Evolutionary conservation across 2,888 invertebrate genomes (phyloP), one percentile per base, ranked within the genome.

Genomic region (Andrena flavipes): DNA sequence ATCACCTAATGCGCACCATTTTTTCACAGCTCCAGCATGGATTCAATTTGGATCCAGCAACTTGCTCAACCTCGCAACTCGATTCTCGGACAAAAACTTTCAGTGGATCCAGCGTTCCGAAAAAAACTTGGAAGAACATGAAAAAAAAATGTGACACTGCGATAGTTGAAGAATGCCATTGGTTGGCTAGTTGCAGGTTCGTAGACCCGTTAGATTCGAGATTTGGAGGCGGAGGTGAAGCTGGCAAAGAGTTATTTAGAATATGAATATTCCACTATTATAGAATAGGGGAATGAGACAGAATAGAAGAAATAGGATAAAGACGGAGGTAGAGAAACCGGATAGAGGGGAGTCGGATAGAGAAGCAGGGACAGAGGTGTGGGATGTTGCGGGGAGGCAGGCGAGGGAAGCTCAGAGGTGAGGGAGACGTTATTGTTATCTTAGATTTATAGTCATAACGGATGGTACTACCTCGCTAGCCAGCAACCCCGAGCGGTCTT

Each of bases 391-490:
- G 42, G 42, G 42, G 78, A 67, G 80, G 76, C 71, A 86, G 85
- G 80, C 84, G 79, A 79, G 83, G 81, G 82, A 84, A 82, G 87
- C 75, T 79, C 84, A 86, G 90, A 87, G 88, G 90, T 86, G 90
- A 89, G 84, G 91, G 90, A 92, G 92, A 92, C 93, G 93, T 93
- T 93, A 93, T 93, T 93, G 93, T 93, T 93, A 93, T 93, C 93
- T 93, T 93, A 94, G 93, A 94, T 94, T 94, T 94, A 93, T 93
- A 93, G 93, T 93, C 93, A 93, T 93, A 94, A 93, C 93, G 93
- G 93, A 93, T 93, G 93, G 93, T 92, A 92, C 91, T 92, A 93
- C 91, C 93, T 92, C 92, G 93, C 92, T 93, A 93, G 92, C 92
- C 92, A 92, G 93, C 92, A 91, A 93, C 92, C 93, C 92, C 93